phyloP scores from a whole-genome alignment of 2,113 vertebrate species.

The Tachysurus fulvidraco region DNA sequence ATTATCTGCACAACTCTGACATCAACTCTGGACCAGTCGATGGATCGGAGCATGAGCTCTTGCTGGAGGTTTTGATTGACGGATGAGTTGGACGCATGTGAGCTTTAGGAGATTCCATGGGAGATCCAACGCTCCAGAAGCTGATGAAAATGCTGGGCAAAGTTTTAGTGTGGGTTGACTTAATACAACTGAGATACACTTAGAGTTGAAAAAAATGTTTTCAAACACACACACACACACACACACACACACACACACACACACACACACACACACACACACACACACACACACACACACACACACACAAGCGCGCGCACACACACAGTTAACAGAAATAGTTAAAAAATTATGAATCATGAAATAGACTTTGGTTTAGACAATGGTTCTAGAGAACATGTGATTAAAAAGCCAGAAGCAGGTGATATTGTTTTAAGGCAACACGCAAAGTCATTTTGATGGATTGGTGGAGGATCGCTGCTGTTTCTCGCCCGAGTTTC shows the following conservation, averaged over 20 bases:
- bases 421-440: slow-evolving; percentile 49
- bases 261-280: slow-evolving; percentile 46
- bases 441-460: slow-evolving; percentile 35
- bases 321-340: slow-evolving; percentile 55
- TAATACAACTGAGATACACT: slow-evolving; percentile 65
- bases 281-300: slow-evolving; percentile 47
- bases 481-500: slow-evolving; percentile 34
- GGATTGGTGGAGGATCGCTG: slow-evolving; percentile 4
- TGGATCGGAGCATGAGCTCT: slow-evolving; percentile 11
- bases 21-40: slow-evolving; percentile 43
- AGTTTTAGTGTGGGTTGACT: slow-evolving; percentile 63
- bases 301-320: slow-evolving; percentile 52
- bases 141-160: slow-evolving; percentile 72
- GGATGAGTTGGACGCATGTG: slow-evolving; percentile 60
- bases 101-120: slow-evolving; percentile 64
- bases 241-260: slow-evolving; percentile 50
- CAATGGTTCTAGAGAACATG: not conserved
- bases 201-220: slow-evolving; percentile 75
- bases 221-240: slow-evolving; percentile 56
- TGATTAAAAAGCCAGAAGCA: slow-evolving; percentile 41
- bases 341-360: slow-evolving; percentile 66
- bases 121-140: slow-evolving; percentile 67
- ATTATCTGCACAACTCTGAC: slow-evolving; percentile 50
- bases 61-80: slow-evolving; percentile 56
- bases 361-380: slow-evolving; percentile 46